phyloP scores from a whole-genome alignment of 2,797 vertebrate genomes.

The Uromys caudimaculatus region DNA sequence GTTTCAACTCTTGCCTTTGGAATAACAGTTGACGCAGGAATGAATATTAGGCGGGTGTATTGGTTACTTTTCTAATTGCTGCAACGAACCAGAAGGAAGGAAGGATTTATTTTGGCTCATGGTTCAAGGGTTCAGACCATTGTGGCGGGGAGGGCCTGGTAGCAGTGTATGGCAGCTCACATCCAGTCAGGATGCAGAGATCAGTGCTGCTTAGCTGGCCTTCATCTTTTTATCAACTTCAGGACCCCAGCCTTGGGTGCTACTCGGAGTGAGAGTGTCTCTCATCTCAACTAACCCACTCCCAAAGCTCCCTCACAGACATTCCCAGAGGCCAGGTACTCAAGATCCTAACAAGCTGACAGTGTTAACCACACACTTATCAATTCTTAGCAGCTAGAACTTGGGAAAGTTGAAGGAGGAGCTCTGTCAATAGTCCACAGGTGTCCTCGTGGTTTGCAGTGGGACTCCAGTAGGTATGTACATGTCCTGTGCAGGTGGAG shows the following conservation, averaged over 20 bases:
- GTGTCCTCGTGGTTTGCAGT: background rate
- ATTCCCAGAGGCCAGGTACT: background rate
- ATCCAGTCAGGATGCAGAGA: background rate
- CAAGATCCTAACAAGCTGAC: background rate
- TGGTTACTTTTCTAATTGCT: background rate
- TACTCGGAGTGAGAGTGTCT: background rate
- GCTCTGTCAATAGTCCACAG: fast-evolving
- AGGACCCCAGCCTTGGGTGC: background rate
- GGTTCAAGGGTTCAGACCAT: background rate
- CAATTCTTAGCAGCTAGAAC: background rate
- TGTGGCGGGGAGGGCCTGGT: background rate
- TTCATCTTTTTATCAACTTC: background rate
- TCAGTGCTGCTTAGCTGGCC: background rate
- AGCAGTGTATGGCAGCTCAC: background rate
- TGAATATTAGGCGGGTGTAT: background rate
- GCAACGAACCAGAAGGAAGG: too few species aligned
- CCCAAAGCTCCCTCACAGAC: background rate
- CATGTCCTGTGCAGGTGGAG: background rate
- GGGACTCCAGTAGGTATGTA: background rate
- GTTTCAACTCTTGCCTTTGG: background rate
- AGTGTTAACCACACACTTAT: background rate
- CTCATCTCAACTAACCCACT: background rate
- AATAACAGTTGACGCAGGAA: conserved; percentile 37
- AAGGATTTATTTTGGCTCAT: background rate
- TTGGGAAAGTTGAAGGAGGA: background rate